phyloP scores from a whole-genome alignment of 92 coral and sea anemone genomes.

The Heliopora coerulea region DNA sequence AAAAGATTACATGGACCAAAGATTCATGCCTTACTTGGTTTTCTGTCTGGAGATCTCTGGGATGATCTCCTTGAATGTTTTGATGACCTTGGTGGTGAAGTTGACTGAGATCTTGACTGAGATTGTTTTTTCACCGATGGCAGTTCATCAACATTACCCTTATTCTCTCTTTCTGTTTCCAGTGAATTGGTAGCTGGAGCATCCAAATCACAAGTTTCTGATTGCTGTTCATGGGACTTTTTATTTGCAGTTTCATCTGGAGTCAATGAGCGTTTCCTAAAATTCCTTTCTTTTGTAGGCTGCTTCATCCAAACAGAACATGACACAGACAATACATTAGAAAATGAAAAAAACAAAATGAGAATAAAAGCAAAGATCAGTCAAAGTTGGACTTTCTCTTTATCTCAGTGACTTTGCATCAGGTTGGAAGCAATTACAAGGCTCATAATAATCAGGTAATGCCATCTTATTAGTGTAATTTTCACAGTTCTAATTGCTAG shows the following conservation, averaged over 20 bases:
- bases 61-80: not conserved
- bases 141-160: not conserved
- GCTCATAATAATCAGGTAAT: too few relatives aligned
- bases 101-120: not conserved
- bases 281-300: constrained; percentile 1
- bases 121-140: not conserved
- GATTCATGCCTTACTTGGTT: constrained; percentile 1
- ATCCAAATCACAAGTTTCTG: not conserved
- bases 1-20: too few relatives aligned
- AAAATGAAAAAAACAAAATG: not conserved
- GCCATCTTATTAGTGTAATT: too few relatives aligned
- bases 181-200: not conserved
- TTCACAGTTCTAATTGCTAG: too few relatives aligned
- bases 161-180: not conserved
- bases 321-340: not conserved
- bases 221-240: not conserved
- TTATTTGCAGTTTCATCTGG: not conserved
- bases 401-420: too few relatives aligned
- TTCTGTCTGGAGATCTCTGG: not conserved
- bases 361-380: too few relatives aligned
- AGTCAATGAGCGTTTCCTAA: constrained; percentile 7
- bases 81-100: not conserved
- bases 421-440: too few relatives aligned
- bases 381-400: too few relatives aligned
- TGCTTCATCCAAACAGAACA: constrained; percentile 11